A percentile compares a stretch with the other conserved stretches of the same genome.
Conservation (phyloP, 2,888 invertebrate species). For the Liposcelis brunnea region DNA sequence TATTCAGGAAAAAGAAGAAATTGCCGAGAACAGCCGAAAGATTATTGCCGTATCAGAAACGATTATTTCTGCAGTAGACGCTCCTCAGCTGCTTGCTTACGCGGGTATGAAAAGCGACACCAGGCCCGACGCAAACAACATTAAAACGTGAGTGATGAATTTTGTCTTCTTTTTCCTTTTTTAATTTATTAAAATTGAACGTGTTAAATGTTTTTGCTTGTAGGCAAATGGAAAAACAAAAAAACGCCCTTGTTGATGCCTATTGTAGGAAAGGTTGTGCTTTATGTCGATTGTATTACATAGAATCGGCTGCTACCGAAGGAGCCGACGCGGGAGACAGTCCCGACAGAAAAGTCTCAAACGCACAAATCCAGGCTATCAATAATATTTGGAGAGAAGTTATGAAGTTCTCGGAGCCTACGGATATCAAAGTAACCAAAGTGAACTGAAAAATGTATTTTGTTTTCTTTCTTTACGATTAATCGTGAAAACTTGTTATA, state of each 20-base stretch:
- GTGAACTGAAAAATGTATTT: no score
- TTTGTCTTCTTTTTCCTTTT: no score
- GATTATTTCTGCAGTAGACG: conserved; percentile 54
- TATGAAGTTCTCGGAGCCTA: conserved; percentile 63
- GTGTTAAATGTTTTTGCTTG: conserved; percentile 4
- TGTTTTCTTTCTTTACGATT: no score
- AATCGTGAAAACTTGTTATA: not conserved
- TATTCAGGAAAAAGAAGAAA: not conserved
- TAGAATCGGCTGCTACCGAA: conserved; percentile 21
- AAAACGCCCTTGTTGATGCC: conserved; percentile 61
- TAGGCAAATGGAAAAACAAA: conserved; percentile 74
- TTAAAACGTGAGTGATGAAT: conserved; percentile 54
- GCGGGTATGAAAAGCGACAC: conserved; percentile 73
- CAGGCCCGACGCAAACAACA: conserved; percentile 63
- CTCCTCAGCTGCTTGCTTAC: conserved; percentile 59
- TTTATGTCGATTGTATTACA: conserved; percentile 41
- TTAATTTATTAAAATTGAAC: conserved; percentile 9
- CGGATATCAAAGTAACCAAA: conserved; percentile 60
- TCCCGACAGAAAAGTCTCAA: conserved; percentile 12
- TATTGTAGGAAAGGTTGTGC: conserved; percentile 58
- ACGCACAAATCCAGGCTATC: conserved; percentile 22
- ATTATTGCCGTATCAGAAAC: conserved; percentile 45
- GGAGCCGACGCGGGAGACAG: conserved; percentile 24
- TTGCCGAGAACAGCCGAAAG: conserved; percentile 25
- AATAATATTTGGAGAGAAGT: conserved; percentile 52